These are phyloP conservation scores for Trinorchestia longiramus DNA, from an alignment of 1,140 invertebrate species.

Conservation along the genomic window DNA sequence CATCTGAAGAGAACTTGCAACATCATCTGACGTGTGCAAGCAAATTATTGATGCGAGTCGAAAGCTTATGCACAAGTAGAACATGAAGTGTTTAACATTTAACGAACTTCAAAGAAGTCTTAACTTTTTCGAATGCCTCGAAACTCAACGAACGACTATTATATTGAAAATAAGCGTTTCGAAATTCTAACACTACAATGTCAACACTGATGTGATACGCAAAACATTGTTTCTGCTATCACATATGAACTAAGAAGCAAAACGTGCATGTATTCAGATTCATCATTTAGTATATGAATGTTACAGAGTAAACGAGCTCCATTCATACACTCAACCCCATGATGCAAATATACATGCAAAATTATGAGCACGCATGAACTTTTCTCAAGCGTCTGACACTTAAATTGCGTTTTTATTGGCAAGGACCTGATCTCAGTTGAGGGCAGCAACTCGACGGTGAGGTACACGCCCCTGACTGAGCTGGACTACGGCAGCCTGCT, in stretches of 20 bases:
- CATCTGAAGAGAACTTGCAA: not conserved
- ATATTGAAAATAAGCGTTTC: not conserved
- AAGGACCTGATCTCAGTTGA: not conserved
- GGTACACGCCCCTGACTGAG: slow-evolving; percentile 55
- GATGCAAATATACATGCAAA: no score
- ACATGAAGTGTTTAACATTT: not conserved
- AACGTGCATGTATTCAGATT: no score
- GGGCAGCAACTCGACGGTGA: slow-evolving; percentile 25
- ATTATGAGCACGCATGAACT: no score
- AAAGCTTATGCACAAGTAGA: not conserved
- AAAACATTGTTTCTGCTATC: no score
- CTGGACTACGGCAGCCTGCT: slow-evolving; percentile 71
- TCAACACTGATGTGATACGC: not conserved
- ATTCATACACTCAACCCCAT: no score
- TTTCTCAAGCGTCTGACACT: not conserved
- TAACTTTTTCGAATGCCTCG: not conserved
- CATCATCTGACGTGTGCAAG: not conserved
- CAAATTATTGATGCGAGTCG: not conserved
- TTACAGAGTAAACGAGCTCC: no score
- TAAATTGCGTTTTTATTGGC: not conserved
- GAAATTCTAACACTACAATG: not conserved
- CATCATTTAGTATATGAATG: no score
- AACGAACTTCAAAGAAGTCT: not conserved
- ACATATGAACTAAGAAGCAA: no score
- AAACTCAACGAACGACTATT: not conserved